Conservation (phyloP, 2,888 invertebrate species). For the Sphaerophoria rueppellii region DNA sequence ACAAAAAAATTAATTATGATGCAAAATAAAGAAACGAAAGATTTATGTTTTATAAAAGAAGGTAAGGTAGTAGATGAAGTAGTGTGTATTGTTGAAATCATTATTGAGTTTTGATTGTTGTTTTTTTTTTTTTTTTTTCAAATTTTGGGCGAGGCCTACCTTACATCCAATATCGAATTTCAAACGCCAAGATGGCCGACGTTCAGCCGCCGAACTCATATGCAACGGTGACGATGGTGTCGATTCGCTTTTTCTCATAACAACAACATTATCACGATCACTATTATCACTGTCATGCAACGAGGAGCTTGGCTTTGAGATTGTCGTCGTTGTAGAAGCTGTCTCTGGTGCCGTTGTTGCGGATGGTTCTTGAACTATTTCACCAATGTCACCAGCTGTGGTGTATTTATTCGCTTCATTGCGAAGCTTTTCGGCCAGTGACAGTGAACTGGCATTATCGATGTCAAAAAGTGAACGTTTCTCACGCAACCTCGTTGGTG, state of each 20-base stretch:
- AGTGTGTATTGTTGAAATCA: slow-evolving; percentile 70
- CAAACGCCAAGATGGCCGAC: slow-evolving; percentile 95
- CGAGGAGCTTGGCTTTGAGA: slow-evolving; percentile 74
- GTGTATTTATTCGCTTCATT: slow-evolving; percentile 78
- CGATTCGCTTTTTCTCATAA: slow-evolving; percentile 72
- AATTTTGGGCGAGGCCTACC: slow-evolving; percentile 84
- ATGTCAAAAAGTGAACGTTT: slow-evolving; percentile 80
- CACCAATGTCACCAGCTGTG: slow-evolving; percentile 71
- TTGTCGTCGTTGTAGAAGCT: slow-evolving; percentile 37
- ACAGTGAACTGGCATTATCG: slow-evolving; percentile 78
- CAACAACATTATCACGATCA: slow-evolving; percentile 72
- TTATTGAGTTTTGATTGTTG: slow-evolving; percentile 61
- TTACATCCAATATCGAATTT: slow-evolving; percentile 95
- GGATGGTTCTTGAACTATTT: slow-evolving; percentile 28
- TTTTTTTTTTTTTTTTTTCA: slow-evolving; percentile 38
- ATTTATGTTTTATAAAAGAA: slow-evolving; percentile 47
- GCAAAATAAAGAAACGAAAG: slow-evolving; percentile 61
- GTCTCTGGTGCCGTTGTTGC: slow-evolving; percentile 26
- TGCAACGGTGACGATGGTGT: slow-evolving; percentile 76
- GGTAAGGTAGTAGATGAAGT: slow-evolving; percentile 47
- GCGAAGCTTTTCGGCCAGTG: slow-evolving; percentile 78
- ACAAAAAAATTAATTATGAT: slow-evolving; percentile 54
- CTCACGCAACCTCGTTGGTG: slow-evolving; percentile 80
- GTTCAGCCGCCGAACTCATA: slow-evolving; percentile 83
- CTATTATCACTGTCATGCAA: slow-evolving; percentile 74